Base-by-base conservation (phyloP, 2,888 invertebrate genomes). In the Gastrophysa polygoni region DNA sequence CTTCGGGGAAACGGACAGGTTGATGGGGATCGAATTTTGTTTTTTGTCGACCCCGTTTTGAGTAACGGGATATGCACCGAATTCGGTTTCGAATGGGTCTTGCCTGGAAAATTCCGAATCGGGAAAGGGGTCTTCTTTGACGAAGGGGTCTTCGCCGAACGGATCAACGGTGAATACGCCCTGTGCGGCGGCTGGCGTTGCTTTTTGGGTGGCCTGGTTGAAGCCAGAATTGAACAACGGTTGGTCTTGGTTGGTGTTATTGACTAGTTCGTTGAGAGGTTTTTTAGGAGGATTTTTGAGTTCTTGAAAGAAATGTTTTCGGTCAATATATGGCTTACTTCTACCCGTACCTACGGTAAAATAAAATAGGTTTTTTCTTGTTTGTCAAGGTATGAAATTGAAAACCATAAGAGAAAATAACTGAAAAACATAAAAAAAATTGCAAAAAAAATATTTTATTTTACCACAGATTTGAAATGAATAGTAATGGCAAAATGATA, bases 281-380 rank as follows among this genome's bases (percentile, higher is more conserved):
- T 93, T 94, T 85, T 95, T 94, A 74, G 95, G 94, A 73, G 95
- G 95, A 83, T 95, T 95, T 85, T 95, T 95, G 78, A 95, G 87
- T 82, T 95, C 94, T 85, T 95, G 93, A 86, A 96, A 96, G 86
- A 96, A 96, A 84, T 94, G 93, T 86, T 95, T 95, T 85, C 94
- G 94, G 86, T 96, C 95, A 78, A 95, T 89, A 85, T 95, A 96
- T 68, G 95, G 95, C 83, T 92, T 92, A 83, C 91, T 92, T 82
- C 92, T 89, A 78, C 95, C 94, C 74, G 93, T 95, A 78, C 95
- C 81, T 82, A 76, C 74, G 79, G 78, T 76, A 77, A 77, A 76
- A 76, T 76, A 75, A 75, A 77, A 75, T 75, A 72, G 62, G 65
- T 61, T 66, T 66, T 60, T 68, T 61, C 49, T 24, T 20, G 51